Evolutionary conservation across 1,140 invertebrate species (phyloP).

Genomic region (Conopomorpha cramerella): DNA sequence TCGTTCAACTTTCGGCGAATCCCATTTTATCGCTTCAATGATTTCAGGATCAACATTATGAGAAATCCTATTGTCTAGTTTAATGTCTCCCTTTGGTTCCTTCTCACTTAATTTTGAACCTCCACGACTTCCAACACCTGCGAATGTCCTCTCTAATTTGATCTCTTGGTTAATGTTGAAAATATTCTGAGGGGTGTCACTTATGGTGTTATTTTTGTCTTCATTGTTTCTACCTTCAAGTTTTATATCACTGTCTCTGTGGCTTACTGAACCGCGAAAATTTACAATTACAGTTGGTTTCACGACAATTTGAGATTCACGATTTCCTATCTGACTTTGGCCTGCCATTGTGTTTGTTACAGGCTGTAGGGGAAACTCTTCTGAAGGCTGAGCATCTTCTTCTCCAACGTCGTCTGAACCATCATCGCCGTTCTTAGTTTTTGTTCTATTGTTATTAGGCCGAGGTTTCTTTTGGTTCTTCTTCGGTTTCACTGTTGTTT

Average conservation of each 20-base stretch:
- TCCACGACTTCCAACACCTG: constrained; percentile 19
- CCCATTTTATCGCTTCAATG: constrained; percentile 21
- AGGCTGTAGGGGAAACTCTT: too few species aligned
- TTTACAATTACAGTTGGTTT: constrained; percentile 55
- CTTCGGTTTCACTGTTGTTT: constrained; percentile 18
- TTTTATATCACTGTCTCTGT: constrained; percentile 40
- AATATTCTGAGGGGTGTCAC: constrained; percentile 25
- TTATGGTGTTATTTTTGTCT: constrained; percentile 13
- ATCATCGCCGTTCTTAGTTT: constrained; percentile 12
- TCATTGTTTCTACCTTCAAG: constrained; percentile 25
- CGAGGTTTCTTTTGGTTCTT: constrained; percentile 22
- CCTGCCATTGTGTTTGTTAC: constrained; percentile 37
- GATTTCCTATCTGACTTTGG: constrained; percentile 50
- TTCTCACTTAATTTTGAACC: constrained; percentile 6
- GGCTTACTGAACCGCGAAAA: constrained; percentile 39
- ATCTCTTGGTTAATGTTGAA: constrained; percentile 57
- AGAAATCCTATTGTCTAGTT: constrained; percentile 9
- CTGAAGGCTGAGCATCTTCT: too few species aligned
- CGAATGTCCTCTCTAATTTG: constrained; percentile 36
- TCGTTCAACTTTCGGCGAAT: constrained; percentile 5
- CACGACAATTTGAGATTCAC: constrained; percentile 50
- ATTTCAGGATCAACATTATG: constrained; percentile 21
- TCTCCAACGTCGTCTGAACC: constrained; percentile 4
- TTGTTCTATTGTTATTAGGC: constrained; percentile 15
- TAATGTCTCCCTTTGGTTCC: constrained; percentile 14